Evolutionary conservation across 1,140 invertebrate genomes (phyloP).

Genomic region (Trachelipus rathkii): DNA sequence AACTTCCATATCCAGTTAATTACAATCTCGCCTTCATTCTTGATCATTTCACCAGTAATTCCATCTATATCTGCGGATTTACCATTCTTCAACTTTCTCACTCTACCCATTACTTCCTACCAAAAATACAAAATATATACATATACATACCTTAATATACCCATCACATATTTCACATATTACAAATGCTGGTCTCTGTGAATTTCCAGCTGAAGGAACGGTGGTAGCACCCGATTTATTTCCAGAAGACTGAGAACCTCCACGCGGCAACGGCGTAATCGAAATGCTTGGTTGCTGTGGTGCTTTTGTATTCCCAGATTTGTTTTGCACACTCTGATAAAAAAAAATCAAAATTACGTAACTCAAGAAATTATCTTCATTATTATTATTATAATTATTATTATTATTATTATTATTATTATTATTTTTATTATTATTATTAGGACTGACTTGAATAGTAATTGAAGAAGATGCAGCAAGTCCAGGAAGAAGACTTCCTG

Average conservation of each 20-base stretch:
- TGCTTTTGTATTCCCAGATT: constrained; percentile 37
- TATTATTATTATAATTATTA: too few species aligned
- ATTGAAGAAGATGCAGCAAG: constrained; percentile 40
- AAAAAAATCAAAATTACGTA: too few species aligned
- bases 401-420: too few species aligned
- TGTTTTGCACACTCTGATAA: constrained; percentile 44
- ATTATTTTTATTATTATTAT: too few species aligned
- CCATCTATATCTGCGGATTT: too few species aligned
- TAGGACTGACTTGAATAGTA: constrained; percentile 35
- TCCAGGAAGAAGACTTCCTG: constrained; percentile 37
- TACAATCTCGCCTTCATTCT: too few species aligned
- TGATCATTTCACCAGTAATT: too few species aligned
- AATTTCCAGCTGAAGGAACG: constrained; percentile 23
- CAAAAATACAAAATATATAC: too few species aligned
- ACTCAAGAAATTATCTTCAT: too few species aligned
- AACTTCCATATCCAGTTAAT: too few species aligned
- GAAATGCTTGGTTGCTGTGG: constrained; percentile 70
- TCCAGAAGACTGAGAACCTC: constrained; percentile 49
- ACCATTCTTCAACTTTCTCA: too few species aligned
- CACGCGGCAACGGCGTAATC: constrained; percentile 78
- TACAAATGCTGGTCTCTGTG: constrained; percentile 73
- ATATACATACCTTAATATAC: constrained; percentile 69
- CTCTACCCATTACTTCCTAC: too few species aligned
- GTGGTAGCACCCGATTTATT: constrained; percentile 36
- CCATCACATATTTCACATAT: constrained; percentile 94